Evolutionary conservation across 2,888 invertebrate species (phyloP).

Genomic region (Lycocerus yunnanus): DNA sequence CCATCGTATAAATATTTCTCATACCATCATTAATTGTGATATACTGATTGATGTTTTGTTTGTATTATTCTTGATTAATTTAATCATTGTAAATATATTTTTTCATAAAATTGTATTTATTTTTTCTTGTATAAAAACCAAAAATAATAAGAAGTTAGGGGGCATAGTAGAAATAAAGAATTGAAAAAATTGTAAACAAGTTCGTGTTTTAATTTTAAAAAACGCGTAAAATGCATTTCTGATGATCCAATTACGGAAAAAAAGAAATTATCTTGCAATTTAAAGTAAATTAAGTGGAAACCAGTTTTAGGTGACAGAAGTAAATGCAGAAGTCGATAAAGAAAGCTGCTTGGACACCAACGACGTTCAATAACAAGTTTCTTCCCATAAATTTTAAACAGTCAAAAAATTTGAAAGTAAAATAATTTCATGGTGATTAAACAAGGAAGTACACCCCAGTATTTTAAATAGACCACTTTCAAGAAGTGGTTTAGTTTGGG

Average conservation of each 20-base stretch:
- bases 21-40: conserved; percentile 35
- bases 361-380: neutral
- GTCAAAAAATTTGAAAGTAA: no score
- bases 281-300: neutral
- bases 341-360: neutral
- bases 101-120: neutral
- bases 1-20: conserved; percentile 18
- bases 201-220: neutral
- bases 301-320: neutral
- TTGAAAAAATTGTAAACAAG: neutral
- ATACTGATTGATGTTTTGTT: conserved; percentile 25
- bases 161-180: neutral
- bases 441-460: no score
- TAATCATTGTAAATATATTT: conserved; percentile 36
- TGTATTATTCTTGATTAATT: conserved; percentile 22
- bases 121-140: neutral
- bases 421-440: no score
- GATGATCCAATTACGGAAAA: neutral
- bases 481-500: no score
- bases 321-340: neutral
- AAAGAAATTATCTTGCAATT: neutral
- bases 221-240: neutral
- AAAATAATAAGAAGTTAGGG: neutral
- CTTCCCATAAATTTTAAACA: neutral
- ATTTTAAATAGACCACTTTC: no score